Evolutionary conservation across 2,797 vertebrate species (phyloP), one percentile per base, ranked within the genome.

Genomic region (Otolemur crassicaudatus): DNA sequence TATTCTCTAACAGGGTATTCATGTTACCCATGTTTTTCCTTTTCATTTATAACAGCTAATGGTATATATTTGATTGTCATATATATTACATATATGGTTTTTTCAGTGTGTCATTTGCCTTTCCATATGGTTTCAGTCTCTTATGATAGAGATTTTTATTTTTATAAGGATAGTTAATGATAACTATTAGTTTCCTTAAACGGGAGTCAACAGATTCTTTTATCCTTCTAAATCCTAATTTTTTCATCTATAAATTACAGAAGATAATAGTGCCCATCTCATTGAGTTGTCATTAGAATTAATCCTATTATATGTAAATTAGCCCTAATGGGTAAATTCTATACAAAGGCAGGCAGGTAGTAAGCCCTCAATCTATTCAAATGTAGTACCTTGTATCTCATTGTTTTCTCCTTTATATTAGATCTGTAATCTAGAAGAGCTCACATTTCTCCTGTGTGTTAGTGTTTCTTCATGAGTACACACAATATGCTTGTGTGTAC

Each of bases 41-140:
- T 87, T 67, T 60, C 4, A 94, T 31, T 43, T 90, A 46, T 73
- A n/a, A 56, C 20, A 87, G 65, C 5, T 85, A 76, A 93, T 76
- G 82, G 19, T 1, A 11, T 46, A 7, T 34, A 40, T 80, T 81
- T 6, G 1, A 8, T 76, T 70, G 49, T 82, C 70, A 82, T 34
- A 61, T 69, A 3, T 40, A 27, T 84, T 82, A 49, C 17, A 63
- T 69, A 12, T 46, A 40, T 43, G 27, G 49, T 53, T 72, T 72
- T 72, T 29, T 88, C 14, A 22, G 12, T 77, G 34, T 72, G 12
- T 75, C 75, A 69, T 65, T 88, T 85, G 31, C 12, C 27, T 86
- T 96, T 86, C 31, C 94, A 46, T 58, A 31, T 60, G 19, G n/a
- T 61, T 89, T 96, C 27, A 65, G 17, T 76, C 6, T 94, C 88